These are phyloP conservation scores for Nestor notabilis DNA, from an alignment of 2,113 vertebrate genomes.

Conservation along the genomic window DNA sequence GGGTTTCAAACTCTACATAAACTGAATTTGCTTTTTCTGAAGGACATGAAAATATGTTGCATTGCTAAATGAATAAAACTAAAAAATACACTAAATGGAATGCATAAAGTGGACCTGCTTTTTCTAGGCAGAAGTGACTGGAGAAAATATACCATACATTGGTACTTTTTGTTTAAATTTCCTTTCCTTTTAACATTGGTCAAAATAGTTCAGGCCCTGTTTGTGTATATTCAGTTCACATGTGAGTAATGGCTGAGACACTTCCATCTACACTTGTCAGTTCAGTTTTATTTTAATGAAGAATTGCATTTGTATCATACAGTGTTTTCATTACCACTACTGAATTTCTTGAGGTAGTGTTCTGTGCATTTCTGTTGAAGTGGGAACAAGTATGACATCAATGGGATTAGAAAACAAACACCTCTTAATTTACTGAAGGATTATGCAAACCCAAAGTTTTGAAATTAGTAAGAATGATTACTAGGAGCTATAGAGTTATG, in stretches of 20 bases:
- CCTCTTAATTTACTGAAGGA: background rate
- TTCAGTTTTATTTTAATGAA: background rate
- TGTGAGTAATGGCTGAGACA: background rate
- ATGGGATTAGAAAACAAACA: background rate
- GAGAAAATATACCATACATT: background rate
- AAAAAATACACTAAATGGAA: background rate
- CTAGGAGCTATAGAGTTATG: background rate
- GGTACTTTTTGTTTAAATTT: background rate
- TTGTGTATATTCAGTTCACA: background rate
- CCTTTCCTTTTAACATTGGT: background rate
- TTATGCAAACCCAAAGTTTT: background rate
- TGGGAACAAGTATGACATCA: background rate
- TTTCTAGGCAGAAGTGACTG: background rate
- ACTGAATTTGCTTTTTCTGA: background rate
- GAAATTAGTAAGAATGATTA: background rate
- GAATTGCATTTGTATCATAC: background rate
- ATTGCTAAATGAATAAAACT: background rate
- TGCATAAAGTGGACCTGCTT: background rate
- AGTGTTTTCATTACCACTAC: background rate
- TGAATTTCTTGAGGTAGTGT: background rate
- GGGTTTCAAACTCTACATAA: background rate
- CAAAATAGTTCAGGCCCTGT: background rate
- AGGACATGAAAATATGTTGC: background rate
- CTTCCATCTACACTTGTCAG: background rate
- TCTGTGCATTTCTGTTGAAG: background rate